These are phyloP conservation scores for Paralichthys olivaceus DNA, from an alignment of 2,113 vertebrate species.

Conservation along the genomic window DNA sequence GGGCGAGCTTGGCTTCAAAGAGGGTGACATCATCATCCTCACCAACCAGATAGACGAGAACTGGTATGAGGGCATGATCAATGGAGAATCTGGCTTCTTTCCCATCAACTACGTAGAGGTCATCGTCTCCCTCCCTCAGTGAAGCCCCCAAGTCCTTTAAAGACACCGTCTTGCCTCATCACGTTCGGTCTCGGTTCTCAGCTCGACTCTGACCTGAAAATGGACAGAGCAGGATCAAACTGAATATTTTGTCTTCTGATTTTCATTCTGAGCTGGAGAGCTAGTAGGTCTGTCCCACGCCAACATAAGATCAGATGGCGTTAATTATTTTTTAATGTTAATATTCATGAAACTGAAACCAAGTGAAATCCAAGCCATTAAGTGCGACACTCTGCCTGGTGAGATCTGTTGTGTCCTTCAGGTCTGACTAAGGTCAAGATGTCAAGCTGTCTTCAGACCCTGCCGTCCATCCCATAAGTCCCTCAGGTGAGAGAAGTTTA, in stretches of 20 bases:
- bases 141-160: conserved; percentile 34
- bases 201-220: background rate
- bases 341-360: conserved; percentile 38
- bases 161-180: conserved; percentile 9
- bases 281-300: conserved; percentile 9
- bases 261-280: conserved; percentile 8
- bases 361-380: conserved; percentile 49
- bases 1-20: conserved; percentile 95
- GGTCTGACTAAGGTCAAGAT: conserved; percentile 11
- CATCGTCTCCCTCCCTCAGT: conserved; percentile 91
- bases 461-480: background rate
- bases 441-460: background rate
- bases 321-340: conserved; percentile 21
- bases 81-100: conserved; percentile 93
- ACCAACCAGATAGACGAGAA: conserved; percentile 96
- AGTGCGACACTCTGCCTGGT: conserved; percentile 6
- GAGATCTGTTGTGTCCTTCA: background rate
- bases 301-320: conserved; percentile 4
- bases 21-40: conserved; percentile 94
- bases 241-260: background rate
- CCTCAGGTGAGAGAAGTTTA: background rate
- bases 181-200: conserved; percentile 15
- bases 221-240: background rate
- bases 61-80: conserved; percentile 95
- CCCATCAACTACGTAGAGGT: conserved; percentile 95